Evolutionary conservation across 1,140 invertebrate species (phyloP), one percentile per base, ranked within the genome.

Genomic region (Catajapyx aquilonaris): DNA sequence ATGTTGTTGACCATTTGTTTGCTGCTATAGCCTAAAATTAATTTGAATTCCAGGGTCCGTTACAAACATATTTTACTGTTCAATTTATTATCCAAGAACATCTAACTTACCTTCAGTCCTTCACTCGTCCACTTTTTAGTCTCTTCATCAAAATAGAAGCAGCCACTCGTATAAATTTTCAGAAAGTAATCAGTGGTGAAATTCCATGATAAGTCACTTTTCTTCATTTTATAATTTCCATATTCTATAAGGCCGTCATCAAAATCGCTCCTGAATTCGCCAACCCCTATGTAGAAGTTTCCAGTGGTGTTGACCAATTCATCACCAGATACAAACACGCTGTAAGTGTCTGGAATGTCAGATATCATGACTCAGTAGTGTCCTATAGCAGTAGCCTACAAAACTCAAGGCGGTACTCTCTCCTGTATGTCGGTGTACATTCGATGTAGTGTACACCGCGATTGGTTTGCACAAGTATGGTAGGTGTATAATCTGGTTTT

Each of bases 1-100:
- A 67, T 21, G 59, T 50, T 0, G 63, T 65, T 20, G 49, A 34
- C 0, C 30, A 30, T 13, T 44, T 37, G 28, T 50, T 46, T 4
- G 45, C 44, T 28, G 37, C 41, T 19, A 10, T 23, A 13, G 20
- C 23, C 36, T 41, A n/a, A n/a, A n/a, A n/a, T n/a, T n/a, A n/a
- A n/a, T n/a, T n/a, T n/a, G n/a, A n/a, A n/a, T n/a, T n/a, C n/a
- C n/a, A n/a, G n/a, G n/a, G n/a, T n/a, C n/a, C n/a, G n/a, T n/a
- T n/a, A n/a, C n/a, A n/a, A n/a, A 18, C 9, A 20, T 23, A 20
- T 4, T 13, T 33, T 13, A 34, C 4, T 31, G 21, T 39, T 11
- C 7, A 36, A 31, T 20, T 5, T 3, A 22, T 7, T 36, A 9
- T 10, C 16, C 7, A 10, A 16, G 2, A 21, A 5, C 3, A 22